Percentiles rank a stretch among this genome's conserved stretches.
These are phyloP conservation scores for Limosa lapponica DNA, from an alignment of 2,797 vertebrate species.

Conservation along the genomic window DNA sequence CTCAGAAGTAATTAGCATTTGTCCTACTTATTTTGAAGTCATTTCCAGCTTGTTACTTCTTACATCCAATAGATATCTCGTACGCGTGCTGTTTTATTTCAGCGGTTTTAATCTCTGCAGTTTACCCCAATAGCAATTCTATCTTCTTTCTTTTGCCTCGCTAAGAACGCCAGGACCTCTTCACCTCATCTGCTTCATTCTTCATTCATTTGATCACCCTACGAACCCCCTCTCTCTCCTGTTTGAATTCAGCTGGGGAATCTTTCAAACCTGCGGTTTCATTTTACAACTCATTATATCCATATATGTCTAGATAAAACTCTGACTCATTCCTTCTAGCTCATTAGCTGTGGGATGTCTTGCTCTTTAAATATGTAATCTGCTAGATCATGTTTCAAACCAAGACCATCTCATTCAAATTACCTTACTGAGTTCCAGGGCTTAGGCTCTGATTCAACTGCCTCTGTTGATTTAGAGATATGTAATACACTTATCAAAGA, in stretches of 20 bases:
- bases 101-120: not conserved
- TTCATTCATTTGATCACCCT: not conserved
- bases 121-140: not conserved
- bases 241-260: conserved; percentile 12
- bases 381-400: conserved; percentile 17
- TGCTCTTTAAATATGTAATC: not conserved
- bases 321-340: conserved; percentile 8
- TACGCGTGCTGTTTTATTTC: not conserved
- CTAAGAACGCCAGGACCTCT: not conserved
- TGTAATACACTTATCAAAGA: not conserved
- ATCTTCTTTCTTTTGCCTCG: not conserved
- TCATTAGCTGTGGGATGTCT: conserved; percentile 7
- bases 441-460: not conserved
- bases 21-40: not conserved
- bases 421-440: not conserved
- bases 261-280: not conserved
- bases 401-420: not conserved
- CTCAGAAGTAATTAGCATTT: not conserved
- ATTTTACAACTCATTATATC: not conserved
- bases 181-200: not conserved
- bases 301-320: not conserved
- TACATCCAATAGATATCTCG: not conserved
- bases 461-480: not conserved
- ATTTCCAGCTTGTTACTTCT: not conserved
- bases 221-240: not conserved